Percentiles rank a stretch among this genome's conserved stretches.
Conservation (phyloP, 1,140 invertebrate genomes). For the Carposina sasakii region DNA sequence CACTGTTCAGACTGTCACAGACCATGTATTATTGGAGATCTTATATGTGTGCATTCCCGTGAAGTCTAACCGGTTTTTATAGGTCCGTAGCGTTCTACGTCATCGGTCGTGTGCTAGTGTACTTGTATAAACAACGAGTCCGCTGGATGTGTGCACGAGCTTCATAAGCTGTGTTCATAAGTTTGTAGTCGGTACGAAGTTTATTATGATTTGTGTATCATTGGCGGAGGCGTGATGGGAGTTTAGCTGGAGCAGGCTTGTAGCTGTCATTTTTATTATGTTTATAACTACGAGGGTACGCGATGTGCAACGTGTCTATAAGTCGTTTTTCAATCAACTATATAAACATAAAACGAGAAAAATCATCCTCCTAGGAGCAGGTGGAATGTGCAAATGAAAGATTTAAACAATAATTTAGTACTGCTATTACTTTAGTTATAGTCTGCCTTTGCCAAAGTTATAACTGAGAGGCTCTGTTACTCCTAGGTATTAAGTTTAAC, state of each 20-base stretch:
- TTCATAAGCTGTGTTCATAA: slow-evolving; percentile 48
- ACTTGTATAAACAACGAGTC: no score
- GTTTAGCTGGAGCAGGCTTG: slow-evolving; percentile 38
- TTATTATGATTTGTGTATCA: slow-evolving; percentile 65
- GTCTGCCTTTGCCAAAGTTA: no score
- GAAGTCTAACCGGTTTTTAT: slow-evolving; percentile 55
- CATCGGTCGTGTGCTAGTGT: no score
- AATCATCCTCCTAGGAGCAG: no score
- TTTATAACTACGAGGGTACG: slow-evolving; percentile 32
- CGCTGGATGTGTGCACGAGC: slow-evolving; percentile 37
- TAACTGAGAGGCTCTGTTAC: no score
- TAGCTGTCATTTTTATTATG: slow-evolving; percentile 47
- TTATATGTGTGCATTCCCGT: slow-evolving; percentile 63
- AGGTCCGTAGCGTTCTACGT: slow-evolving; percentile 61
- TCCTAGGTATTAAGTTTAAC: no score
- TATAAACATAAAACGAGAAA: no score
- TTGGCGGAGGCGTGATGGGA: slow-evolving; percentile 49
- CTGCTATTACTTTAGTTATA: no score
- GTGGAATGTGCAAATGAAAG: no score
- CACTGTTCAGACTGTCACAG: slow-evolving; percentile 47
- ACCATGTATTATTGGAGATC: slow-evolving; percentile 55
- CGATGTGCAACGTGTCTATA: slow-evolving; percentile 20
- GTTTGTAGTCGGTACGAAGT: slow-evolving; percentile 51
- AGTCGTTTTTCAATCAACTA: no score
- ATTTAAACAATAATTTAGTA: no score